Evolutionary conservation across 1,140 invertebrate species (phyloP).

Genomic region (Psix sp.): DNA sequence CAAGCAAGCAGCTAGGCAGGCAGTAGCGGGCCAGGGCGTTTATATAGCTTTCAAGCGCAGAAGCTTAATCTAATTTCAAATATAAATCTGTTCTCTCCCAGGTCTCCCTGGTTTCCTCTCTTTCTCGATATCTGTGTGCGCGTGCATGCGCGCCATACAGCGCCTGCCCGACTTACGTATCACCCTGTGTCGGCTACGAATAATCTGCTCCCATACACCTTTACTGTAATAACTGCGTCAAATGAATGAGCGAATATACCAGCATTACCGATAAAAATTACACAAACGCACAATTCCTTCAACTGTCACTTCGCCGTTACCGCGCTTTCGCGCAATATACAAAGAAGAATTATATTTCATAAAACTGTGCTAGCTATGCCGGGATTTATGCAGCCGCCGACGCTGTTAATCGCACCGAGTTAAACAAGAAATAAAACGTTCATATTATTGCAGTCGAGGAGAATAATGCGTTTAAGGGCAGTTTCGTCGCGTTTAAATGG

Average conservation of each 20-base stretch:
- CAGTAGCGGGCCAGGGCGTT: conserved; percentile 69
- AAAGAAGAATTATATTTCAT: conserved; percentile 7
- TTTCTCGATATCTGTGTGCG: conserved; percentile 60
- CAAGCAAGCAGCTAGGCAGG: conserved; percentile 50
- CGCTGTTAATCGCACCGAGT: conserved; percentile 21
- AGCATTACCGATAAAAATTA: conserved; percentile 50
- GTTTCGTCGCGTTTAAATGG: too few relatives aligned
- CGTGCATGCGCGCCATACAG: conserved; percentile 45
- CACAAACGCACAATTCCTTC: conserved; percentile 26
- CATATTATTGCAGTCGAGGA: too few relatives aligned
- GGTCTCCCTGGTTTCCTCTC: conserved; percentile 51
- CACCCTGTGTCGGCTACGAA: conserved; percentile 64
- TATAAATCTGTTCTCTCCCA: conserved; percentile 74
- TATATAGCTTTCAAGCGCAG: conserved; percentile 77
- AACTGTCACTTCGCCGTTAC: conserved; percentile 34
- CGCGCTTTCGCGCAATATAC: conserved; percentile 17
- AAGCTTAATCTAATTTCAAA: conserved; percentile 78
- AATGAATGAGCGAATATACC: conserved; percentile 51
- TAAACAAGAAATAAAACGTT: too few relatives aligned
- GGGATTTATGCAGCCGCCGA: conserved; percentile 18
- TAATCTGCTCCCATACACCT: conserved; percentile 66
- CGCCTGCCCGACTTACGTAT: conserved; percentile 64
- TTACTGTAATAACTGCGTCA: conserved; percentile 60
- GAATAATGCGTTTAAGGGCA: too few relatives aligned
- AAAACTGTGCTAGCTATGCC: conserved; percentile 11